A percentile compares a stretch with the other conserved stretches of the same genome.
Conservation (phyloP, 2,113 vertebrate genomes). For the Peucedramus taeniatus region DNA sequence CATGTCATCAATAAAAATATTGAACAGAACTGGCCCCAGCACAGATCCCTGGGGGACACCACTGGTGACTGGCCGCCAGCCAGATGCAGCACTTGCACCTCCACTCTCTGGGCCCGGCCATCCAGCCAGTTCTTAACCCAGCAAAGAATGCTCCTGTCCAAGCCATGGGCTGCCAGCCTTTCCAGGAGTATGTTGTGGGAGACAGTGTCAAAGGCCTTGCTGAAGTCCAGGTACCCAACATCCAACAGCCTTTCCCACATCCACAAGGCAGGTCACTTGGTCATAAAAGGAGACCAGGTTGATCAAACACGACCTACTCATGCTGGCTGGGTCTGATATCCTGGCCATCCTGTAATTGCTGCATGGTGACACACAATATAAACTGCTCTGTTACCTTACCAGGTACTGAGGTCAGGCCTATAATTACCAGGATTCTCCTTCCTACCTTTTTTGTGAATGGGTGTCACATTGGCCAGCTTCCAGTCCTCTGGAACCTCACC, state of each 20-base stretch:
- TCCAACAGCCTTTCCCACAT: not conserved
- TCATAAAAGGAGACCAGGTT: not conserved
- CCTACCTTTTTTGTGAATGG: not conserved
- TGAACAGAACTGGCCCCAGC: not conserved
- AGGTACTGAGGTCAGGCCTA: not conserved
- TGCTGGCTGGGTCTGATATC: not conserved
- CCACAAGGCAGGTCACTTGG: not conserved
- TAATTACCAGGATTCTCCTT: not conserved
- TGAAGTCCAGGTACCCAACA: too few species aligned
- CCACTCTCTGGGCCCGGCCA: too few species aligned
- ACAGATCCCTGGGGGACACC: too few species aligned
- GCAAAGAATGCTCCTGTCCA: too few species aligned
- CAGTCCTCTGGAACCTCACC: not conserved
- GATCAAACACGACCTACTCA: not conserved
- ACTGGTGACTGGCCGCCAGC: not conserved
- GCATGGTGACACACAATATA: not conserved
- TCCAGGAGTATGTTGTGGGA: too few species aligned
- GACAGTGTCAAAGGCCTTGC: too few species aligned
- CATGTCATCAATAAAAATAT: not conserved
- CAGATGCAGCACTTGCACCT: too few species aligned
- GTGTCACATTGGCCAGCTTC: fast-evolving
- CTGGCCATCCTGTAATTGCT: not conserved
- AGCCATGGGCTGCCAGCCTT: too few species aligned
- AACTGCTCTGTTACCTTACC: not conserved
- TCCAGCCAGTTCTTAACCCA: too few species aligned